Conservation (phyloP, 2,797 vertebrate species). For the Phataginus tetradactyla region DNA sequence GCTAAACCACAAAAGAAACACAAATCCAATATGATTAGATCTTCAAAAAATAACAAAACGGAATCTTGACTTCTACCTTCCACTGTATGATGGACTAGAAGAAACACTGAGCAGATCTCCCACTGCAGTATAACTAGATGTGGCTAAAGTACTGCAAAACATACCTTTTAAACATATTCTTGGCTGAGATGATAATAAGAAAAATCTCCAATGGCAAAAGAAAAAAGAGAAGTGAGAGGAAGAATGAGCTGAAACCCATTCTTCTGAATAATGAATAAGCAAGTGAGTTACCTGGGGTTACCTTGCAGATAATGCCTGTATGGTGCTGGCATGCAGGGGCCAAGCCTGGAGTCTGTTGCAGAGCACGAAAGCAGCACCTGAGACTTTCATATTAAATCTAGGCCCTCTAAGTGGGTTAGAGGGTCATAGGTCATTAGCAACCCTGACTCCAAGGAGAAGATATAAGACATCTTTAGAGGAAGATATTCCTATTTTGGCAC, state of each 20-base stretch:
- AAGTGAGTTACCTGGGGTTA: not conserved
- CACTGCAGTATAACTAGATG: not conserved
- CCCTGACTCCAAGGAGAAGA: not conserved
- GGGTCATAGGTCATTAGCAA: not conserved
- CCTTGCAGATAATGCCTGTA: not conserved
- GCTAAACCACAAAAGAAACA: not conserved
- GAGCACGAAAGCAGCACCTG: not conserved
- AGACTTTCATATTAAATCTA: not conserved
- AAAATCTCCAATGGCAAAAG: not conserved
- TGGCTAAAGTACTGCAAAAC: too few species aligned
- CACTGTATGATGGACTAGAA: not conserved
- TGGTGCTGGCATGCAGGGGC: not conserved
- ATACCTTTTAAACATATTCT: not conserved
- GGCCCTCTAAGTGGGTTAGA: not conserved
- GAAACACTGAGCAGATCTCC: not conserved
- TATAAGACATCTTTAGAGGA: not conserved
- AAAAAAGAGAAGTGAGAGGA: not conserved
- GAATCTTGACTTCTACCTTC: not conserved
- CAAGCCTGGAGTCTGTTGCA: not conserved
- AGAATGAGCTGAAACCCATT: not conserved
- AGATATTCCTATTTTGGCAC: not conserved
- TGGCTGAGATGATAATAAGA: not conserved
- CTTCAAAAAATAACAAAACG: not conserved
- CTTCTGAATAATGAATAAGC: not conserved
- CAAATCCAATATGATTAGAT: not conserved